Conservation (phyloP, 2,888 invertebrate species). For the Merodon equestris region DNA sequence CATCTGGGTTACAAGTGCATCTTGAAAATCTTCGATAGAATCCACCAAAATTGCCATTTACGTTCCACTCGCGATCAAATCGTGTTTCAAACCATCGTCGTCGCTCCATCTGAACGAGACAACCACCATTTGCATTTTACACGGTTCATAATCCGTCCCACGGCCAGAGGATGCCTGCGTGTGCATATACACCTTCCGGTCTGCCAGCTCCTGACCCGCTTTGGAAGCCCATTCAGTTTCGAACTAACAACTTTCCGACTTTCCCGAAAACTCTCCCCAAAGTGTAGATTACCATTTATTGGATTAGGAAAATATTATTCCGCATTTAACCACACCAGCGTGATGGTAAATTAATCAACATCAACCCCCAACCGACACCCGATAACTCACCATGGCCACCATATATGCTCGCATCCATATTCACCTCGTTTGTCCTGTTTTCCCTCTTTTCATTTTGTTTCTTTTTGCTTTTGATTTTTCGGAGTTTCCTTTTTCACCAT, state of each 20-base stretch:
- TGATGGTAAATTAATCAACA: slow-evolving; percentile 50
- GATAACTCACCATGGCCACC: slow-evolving; percentile 14
- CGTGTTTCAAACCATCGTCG: no score
- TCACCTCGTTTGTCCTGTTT: slow-evolving; percentile 1
- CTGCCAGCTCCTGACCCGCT: not conserved
- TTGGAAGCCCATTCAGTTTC: slow-evolving; percentile 35
- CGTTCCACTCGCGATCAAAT: no score
- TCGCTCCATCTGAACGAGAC: not conserved
- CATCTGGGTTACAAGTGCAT: no score
- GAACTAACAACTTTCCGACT: slow-evolving; percentile 38
- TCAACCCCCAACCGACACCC: slow-evolving; percentile 45
- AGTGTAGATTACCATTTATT: slow-evolving; percentile 63
- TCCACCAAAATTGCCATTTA: no score
- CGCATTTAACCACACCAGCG: slow-evolving; percentile 55
- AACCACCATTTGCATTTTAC: slow-evolving; percentile 23
- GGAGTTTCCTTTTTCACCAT: slow-evolving; percentile 18
- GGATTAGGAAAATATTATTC: slow-evolving; percentile 59
- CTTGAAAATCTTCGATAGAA: no score
- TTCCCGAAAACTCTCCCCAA: slow-evolving; percentile 39
- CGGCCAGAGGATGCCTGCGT: not conserved
- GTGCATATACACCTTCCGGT: not conserved
- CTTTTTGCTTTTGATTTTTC: slow-evolving; percentile 18
- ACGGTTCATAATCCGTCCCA: not conserved
- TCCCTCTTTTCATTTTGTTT: not conserved
- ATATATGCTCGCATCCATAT: not conserved